phyloP scores from a whole-genome alignment of 2,797 vertebrate species.

The Coracias cyanogaster region DNA sequence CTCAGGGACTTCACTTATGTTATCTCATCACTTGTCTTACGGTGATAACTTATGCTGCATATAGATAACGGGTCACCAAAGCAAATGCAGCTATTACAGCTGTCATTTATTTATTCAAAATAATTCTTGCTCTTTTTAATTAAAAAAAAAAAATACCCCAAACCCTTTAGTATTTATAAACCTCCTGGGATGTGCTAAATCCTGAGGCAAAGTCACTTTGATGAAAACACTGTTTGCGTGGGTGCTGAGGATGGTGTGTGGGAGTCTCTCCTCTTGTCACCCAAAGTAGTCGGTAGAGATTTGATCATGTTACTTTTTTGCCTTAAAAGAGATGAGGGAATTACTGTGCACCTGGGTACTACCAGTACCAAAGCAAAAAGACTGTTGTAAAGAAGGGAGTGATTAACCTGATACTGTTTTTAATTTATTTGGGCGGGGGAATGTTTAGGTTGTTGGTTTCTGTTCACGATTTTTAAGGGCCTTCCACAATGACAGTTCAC shows the following conservation, averaged over 20 bases:
- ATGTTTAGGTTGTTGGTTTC: not conserved
- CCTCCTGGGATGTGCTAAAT: conserved; percentile 13
- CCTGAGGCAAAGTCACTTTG: conserved; percentile 3
- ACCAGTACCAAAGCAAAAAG: conserved; percentile 26
- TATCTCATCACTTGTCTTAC: conserved; percentile 48
- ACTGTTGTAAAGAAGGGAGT: conserved; percentile 19
- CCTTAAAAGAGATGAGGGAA: conserved; percentile 20
- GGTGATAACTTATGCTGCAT: conserved; percentile 39
- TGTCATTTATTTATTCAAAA: conserved; percentile 44
- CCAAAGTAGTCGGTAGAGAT: not conserved
- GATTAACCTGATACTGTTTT: not conserved
- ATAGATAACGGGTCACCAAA: conserved; percentile 29
- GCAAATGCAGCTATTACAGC: not conserved
- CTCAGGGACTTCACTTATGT: conserved; percentile 58
- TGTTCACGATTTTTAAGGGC: conserved; percentile 53
- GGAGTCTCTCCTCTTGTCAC: conserved; percentile 13
- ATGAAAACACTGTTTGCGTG: conserved; percentile 1
- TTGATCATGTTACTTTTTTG: not conserved
- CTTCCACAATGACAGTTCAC: conserved; percentile 42
- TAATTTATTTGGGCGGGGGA: not conserved
- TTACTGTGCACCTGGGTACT: conserved; percentile 40
- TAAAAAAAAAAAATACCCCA: not conserved
- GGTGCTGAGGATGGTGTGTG: conserved; percentile 11
- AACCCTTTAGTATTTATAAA: conserved; percentile 43
- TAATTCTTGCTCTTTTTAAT: not conserved